Evolutionary conservation across 2,888 invertebrate genomes (phyloP).

Genomic region (Cacoxenus indagator): DNA sequence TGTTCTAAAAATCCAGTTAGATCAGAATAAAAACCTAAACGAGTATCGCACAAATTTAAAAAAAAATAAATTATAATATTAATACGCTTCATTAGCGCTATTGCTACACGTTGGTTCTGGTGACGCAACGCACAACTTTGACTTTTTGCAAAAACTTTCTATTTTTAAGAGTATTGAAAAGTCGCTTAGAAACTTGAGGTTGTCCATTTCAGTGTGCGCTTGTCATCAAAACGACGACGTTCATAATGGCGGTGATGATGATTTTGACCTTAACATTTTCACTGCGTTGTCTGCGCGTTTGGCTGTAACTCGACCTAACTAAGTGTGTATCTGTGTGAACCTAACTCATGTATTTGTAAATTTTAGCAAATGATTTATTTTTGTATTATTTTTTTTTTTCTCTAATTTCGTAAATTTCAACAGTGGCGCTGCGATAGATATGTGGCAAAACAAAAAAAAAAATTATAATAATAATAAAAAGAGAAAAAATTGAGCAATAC

Average conservation of each 20-base stretch:
- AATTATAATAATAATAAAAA: too few relatives aligned
- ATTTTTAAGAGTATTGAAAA: constrained; percentile 21
- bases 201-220: background rate
- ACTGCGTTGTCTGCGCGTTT: background rate
- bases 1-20: background rate
- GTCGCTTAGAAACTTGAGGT: constrained; percentile 6
- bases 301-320: too few relatives aligned
- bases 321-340: constrained; percentile 18
- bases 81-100: constrained; percentile 45
- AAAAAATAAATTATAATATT: background rate
- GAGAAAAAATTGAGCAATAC: too few relatives aligned
- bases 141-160: constrained; percentile 49
- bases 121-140: constrained; percentile 46
- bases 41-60: background rate
- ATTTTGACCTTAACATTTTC: constrained; percentile 48
- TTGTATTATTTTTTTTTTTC: constrained; percentile 11
- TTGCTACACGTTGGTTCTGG: constrained; percentile 52
- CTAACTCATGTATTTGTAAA: constrained; percentile 5
- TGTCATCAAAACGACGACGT: constrained; percentile 3
- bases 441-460: too few relatives aligned
- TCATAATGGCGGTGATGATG: background rate
- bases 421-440: background rate
- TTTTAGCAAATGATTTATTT: constrained; percentile 42
- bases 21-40: constrained; percentile 4
- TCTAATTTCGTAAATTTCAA: background rate